Percentiles rank a stretch among this genome's conserved stretches.
These are phyloP conservation scores for Tachyglossus aculeatus DNA, from an alignment of 2,797 vertebrate species.

Conservation along the genomic window DNA sequence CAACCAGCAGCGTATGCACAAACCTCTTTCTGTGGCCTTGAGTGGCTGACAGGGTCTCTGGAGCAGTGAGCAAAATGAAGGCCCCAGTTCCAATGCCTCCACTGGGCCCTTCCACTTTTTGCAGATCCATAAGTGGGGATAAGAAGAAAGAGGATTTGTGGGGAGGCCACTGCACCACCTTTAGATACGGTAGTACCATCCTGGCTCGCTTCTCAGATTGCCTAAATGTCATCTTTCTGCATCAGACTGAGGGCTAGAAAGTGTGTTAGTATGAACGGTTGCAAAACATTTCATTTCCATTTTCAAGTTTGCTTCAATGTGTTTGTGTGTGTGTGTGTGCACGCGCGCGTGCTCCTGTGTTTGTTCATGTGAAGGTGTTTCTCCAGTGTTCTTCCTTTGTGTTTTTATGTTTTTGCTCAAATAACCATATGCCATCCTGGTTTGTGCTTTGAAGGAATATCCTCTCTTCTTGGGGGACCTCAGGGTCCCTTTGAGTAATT, in stretches of 20 bases:
- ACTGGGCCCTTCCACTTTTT: not conserved
- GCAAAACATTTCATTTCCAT: not conserved
- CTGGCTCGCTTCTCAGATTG: too few relatives aligned
- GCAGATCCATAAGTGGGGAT: not conserved
- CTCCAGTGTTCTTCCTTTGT: constrained; percentile 18
- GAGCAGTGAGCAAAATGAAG: not conserved
- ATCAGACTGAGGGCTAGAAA: too few relatives aligned
- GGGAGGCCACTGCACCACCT: not conserved
- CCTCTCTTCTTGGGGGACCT: constrained; percentile 58
- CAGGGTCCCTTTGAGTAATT: constrained; percentile 36
- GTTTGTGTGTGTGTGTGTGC: not conserved
- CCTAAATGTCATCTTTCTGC: too few relatives aligned
- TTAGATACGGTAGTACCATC: too few relatives aligned
- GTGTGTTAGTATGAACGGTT: constrained; percentile 24
- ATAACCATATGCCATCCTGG: constrained; percentile 44
- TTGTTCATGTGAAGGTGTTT: not conserved
- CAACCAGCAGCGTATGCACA: not conserved
- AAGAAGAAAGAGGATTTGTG: not conserved
- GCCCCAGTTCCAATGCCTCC: not conserved
- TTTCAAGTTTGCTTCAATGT: not conserved
- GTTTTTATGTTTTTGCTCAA: constrained; percentile 51
- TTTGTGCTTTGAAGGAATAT: constrained; percentile 76
- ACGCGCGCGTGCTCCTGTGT: constrained; percentile 4
- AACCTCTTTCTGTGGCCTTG: not conserved
- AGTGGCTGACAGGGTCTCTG: not conserved